Conservation (phyloP, 92 coral and sea anemone genomes). For the Muricea muricata region DNA sequence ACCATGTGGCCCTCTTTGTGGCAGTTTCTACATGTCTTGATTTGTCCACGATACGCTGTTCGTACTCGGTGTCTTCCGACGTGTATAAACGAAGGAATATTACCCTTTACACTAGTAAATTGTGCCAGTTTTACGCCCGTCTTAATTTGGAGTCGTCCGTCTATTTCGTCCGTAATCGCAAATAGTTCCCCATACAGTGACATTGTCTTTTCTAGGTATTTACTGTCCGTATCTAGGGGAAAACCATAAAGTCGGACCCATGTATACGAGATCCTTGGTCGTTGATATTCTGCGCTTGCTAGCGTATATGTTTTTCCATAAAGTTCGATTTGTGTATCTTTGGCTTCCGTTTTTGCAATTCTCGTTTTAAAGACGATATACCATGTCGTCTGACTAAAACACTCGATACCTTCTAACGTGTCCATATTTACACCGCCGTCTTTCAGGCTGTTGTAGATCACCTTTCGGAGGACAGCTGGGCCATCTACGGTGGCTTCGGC, state of each 20-base stretch:
- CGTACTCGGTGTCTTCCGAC: slow-evolving; percentile 12
- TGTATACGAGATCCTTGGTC: not conserved
- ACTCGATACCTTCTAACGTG: not conserved
- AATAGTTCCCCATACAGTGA: not conserved
- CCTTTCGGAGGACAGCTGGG: too few relatives aligned
- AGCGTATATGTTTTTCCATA: not conserved
- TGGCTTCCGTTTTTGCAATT: too few relatives aligned
- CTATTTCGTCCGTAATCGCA: not conserved
- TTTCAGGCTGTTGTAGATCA: not conserved
- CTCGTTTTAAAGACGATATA: not conserved
- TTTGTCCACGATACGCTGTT: not conserved
- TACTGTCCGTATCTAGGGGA: not conserved
- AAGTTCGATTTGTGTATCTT: not conserved
- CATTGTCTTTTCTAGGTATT: not conserved
- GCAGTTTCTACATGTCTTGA: slow-evolving; percentile 16
- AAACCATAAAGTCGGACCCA: not conserved
- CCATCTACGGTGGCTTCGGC: slow-evolving; percentile 22
- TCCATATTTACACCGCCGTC: not conserved
- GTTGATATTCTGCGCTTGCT: too few relatives aligned
- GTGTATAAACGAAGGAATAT: slow-evolving; percentile 2
- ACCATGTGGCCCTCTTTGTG: not conserved
- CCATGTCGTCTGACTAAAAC: not conserved
- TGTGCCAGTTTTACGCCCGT: not conserved
- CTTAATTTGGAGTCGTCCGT: not conserved
- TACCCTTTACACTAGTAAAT: not conserved